Evolutionary conservation across 2,888 invertebrate genomes (phyloP).

Genomic region (Prenolepis imparis): DNA sequence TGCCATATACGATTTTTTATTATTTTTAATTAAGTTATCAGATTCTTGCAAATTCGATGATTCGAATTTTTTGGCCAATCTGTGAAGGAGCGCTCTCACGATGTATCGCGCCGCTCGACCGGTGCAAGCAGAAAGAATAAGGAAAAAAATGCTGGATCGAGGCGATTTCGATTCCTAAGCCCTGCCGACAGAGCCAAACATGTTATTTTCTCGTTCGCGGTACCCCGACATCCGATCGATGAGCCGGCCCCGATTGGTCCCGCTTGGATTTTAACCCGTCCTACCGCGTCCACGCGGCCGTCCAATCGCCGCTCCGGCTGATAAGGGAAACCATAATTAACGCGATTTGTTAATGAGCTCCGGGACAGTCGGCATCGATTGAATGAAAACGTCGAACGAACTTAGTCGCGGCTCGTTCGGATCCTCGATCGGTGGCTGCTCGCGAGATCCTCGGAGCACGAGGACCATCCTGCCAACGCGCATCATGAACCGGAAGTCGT

Average conservation of each 20-base stretch:
- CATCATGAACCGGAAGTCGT: neutral
- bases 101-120: slow-evolving; percentile 7
- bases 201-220: slow-evolving; percentile 80
- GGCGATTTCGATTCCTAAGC: slow-evolving; percentile 63
- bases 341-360: slow-evolving; percentile 81
- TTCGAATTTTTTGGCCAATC: slow-evolving; percentile 1
- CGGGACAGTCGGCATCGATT: slow-evolving; percentile 71
- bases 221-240: slow-evolving; percentile 78
- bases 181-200: slow-evolving; percentile 74
- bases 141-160: slow-evolving; percentile 16
- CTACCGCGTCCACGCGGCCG: slow-evolving; percentile 74
- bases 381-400: slow-evolving; percentile 72
- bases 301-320: slow-evolving; percentile 79
- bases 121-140: neutral
- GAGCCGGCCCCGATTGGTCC: slow-evolving; percentile 78
- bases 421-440: slow-evolving; percentile 58
- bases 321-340: slow-evolving; percentile 84
- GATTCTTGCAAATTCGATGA: neutral
- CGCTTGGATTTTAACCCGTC: slow-evolving; percentile 78
- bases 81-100: slow-evolving; percentile 22
- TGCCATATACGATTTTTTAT: neutral
- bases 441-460: neutral
- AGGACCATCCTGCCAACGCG: neutral
- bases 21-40: neutral
- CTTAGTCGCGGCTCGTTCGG: slow-evolving; percentile 67